Conservation (phyloP, 1,140 invertebrate genomes). For the Drosophila sechellia region DNA sequence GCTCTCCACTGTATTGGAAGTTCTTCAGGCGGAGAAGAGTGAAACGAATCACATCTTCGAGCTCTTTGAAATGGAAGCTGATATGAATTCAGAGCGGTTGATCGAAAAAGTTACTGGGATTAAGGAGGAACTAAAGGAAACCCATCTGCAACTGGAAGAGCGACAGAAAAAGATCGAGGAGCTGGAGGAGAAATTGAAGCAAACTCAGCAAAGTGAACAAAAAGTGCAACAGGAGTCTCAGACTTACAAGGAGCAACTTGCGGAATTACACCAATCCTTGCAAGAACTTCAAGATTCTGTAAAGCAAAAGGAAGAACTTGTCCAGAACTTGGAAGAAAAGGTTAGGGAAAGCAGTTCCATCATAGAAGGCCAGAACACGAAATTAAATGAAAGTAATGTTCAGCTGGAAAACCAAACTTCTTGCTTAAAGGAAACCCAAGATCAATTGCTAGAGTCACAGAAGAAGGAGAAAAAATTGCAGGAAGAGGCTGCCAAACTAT, state of each 20-base stretch:
- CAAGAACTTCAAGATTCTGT: conserved; percentile 41
- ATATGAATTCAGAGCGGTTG: conserved; percentile 69
- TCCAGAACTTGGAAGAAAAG: neutral
- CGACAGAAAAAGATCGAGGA: conserved; percentile 13
- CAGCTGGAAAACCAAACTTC: conserved; percentile 8
- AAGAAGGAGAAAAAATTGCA: conserved; percentile 9
- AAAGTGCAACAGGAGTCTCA: conserved; percentile 32
- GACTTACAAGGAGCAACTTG: conserved; percentile 38
- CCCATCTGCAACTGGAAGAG: conserved; percentile 45
- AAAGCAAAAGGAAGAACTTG: conserved; percentile 27
- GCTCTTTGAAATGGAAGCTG: conserved; percentile 79
- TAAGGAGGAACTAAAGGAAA: conserved; percentile 65
- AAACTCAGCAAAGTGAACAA: conserved; percentile 27
- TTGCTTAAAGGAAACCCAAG: conserved; percentile 8
- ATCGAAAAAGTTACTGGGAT: conserved; percentile 67
- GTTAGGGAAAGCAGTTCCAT: neutral
- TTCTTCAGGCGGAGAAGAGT: conserved; percentile 73
- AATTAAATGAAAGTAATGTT: conserved; percentile 17
- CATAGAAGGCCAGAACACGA: neutral
- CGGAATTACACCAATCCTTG: conserved; percentile 46
- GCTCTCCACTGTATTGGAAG: conserved; percentile 64
- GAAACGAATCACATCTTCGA: conserved; percentile 81
- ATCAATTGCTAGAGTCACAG: neutral
- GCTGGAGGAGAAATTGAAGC: conserved; percentile 30
- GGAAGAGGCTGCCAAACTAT: conserved; percentile 20